Evolutionary conservation across 2,888 invertebrate genomes (phyloP), one percentile per base, ranked within the genome.

Genomic region (Monoplex corrugatus): DNA sequence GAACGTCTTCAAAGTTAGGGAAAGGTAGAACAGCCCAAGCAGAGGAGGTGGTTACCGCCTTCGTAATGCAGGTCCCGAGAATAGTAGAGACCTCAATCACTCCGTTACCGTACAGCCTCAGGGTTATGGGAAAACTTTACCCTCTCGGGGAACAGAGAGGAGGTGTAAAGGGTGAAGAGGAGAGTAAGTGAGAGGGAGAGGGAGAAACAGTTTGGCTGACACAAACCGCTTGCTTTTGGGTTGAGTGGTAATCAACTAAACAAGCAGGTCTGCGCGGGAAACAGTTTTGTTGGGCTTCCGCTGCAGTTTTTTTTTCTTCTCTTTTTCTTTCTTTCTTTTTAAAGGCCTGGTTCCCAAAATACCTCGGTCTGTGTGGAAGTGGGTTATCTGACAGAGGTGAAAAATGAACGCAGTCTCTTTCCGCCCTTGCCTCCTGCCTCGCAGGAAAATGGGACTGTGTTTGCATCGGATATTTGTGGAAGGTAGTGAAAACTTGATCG

Each of bases 381-480:
- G 78, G 78, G 78, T 78, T 78, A 78, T 78, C 78, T 78, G 35
- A 19, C 78, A 19, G 78, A 78, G 38, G 78, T 78, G 78, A 78
- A 78, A 78, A 38, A 28, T 38, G 38, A 16, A 38, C 38, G 78
- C 16, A 3, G 78, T 68, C 38, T 78, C 78, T 78, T 38, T 78
- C 57, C 10, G 78, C 72, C n/a, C 2, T 78, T 38, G 5, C 78
- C 38, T 78, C 38, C 38, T 78, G 35, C 68, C n/a, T 68, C 19
- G 23, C 35, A 10, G 78, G 0, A 38, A 38, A 16, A 38, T 23
- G 8, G 78, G 78, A 35, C 38, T 2, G 78, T 38, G 78, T 32
- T 78, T 38, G 78, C 78, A 78, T 78, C 78, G 8, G 38, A 78
- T 78, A 38, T 78, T 78, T 78, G 23, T 32, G 57, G 16, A 28